Evolutionary conservation across 1,140 invertebrate species (phyloP).

Genomic region (Dreissena polymorpha): DNA sequence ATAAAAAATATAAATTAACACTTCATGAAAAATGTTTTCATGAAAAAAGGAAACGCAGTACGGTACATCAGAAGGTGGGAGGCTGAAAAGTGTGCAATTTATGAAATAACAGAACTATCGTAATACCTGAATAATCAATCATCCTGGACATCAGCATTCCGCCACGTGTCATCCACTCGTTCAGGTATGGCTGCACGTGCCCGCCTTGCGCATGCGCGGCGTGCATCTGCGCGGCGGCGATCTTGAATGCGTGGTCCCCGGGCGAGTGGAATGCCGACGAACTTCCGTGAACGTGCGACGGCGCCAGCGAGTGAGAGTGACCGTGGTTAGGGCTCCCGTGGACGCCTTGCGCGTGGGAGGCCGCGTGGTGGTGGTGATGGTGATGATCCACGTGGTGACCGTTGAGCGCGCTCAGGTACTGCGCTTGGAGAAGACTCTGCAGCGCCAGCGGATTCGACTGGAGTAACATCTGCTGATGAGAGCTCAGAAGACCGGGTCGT

Average conservation of each 20-base stretch:
- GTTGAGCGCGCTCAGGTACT: constrained; percentile 60
- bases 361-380: constrained; percentile 38
- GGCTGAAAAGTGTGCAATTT: too few species aligned
- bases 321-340: constrained; percentile 37
- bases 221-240: constrained; percentile 69
- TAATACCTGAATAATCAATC: constrained; percentile 73
- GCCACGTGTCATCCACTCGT: constrained; percentile 74
- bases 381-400: constrained; percentile 55
- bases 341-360: constrained; percentile 30
- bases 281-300: constrained; percentile 45
- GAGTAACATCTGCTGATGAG: constrained; percentile 65
- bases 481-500: constrained; percentile 70
- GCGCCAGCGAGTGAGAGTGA: constrained; percentile 27
- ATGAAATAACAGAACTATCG: too few species aligned
- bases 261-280: constrained; percentile 74
- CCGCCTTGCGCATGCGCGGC: constrained; percentile 33
- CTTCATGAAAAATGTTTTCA: too few species aligned
- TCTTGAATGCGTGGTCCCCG: constrained; percentile 73
- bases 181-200: constrained; percentile 63
- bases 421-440: constrained; percentile 61
- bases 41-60: too few species aligned
- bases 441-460: constrained; percentile 57
- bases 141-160: constrained; percentile 75
- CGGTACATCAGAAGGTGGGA: too few species aligned
- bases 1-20: too few species aligned